Percentiles rank a stretch among this genome's conserved stretches.
Conservation (phyloP, 2,797 vertebrate species). For the Tachyglossus aculeatus region DNA sequence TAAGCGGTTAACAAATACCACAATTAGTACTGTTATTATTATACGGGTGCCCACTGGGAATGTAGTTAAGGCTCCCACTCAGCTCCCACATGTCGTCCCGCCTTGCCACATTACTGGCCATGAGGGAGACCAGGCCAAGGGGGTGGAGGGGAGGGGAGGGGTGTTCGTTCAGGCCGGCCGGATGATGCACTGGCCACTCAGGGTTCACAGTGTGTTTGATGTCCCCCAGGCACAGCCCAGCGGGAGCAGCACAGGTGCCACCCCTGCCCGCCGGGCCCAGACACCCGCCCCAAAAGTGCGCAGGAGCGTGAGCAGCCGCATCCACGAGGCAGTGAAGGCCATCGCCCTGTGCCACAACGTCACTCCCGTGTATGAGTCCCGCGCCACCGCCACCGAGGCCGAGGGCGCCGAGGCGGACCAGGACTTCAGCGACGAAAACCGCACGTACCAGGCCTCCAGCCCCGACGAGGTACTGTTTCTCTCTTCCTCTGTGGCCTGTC, state of each 20-base stretch:
- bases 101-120: no score
- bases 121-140: no score
- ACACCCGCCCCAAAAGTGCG: conserved; percentile 85
- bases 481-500: no score
- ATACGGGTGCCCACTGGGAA: no score
- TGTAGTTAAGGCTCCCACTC: no score
- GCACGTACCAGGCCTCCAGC: conserved; percentile 96
- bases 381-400: conserved; percentile 73
- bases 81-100: no score
- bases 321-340: conserved; percentile 95
- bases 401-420: conserved; percentile 92
- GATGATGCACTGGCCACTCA: no score
- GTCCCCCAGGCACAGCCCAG: conserved; percentile 65
- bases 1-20: no score
- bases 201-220: no score
- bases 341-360: conserved; percentile 96
- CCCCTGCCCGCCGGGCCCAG: conserved; percentile 78
- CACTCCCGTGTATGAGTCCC: conserved; percentile 91
- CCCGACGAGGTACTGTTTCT: conserved; percentile 88
- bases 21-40: no score
- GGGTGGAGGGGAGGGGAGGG: no score
- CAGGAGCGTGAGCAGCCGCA: conserved; percentile 90
- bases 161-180: no score
- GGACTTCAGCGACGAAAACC: conserved; percentile 93
- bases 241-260: conserved; percentile 65